phyloP scores from a whole-genome alignment of 2,797 vertebrate genomes.

The Emydoidea blandingii region DNA sequence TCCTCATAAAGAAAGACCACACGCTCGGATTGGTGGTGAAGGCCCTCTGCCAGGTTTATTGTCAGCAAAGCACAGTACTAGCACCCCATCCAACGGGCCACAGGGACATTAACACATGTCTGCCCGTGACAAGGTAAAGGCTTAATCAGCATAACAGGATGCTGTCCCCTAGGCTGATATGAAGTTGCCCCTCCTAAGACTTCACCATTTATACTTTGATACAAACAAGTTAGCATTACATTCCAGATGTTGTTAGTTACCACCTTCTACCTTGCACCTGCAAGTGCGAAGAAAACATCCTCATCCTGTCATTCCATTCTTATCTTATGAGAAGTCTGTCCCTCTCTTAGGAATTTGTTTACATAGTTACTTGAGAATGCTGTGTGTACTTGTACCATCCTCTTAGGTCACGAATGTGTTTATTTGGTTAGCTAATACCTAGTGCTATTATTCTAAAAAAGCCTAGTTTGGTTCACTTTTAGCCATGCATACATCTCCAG shows the following conservation, averaged over 20 bases:
- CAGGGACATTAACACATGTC: not conserved
- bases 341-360: not conserved
- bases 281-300: not conserved
- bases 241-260: not conserved
- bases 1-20: not conserved
- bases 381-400: not conserved
- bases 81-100: not conserved
- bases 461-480: not conserved
- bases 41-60: not conserved
- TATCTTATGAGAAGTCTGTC: not conserved
- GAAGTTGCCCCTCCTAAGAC: not conserved
- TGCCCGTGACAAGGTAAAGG: not conserved
- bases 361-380: not conserved
- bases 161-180: not conserved
- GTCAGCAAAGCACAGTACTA: not conserved
- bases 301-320: not conserved
- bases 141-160: not conserved
- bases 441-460: not conserved
- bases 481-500: not conserved
- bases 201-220: not conserved
- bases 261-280: not conserved
- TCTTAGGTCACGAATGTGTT: not conserved
- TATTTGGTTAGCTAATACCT: not conserved
- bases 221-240: not conserved
- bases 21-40: not conserved